A percentile compares a stretch with the other conserved stretches of the same genome.
Evolutionary conservation across 1,140 invertebrate genomes (phyloP).

Genomic region (Pectinophora gossypiella): DNA sequence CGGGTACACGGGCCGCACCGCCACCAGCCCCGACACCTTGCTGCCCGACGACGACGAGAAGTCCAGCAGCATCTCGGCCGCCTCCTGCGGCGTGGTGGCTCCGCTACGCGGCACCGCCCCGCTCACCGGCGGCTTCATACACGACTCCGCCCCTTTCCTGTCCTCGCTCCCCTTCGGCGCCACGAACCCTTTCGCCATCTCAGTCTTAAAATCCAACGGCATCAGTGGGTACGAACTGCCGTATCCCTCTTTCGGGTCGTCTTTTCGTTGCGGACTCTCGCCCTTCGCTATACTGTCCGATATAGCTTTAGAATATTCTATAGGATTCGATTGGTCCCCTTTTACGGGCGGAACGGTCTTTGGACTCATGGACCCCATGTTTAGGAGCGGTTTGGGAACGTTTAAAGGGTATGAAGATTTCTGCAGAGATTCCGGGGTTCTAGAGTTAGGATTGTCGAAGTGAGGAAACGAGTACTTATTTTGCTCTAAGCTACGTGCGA

Average conservation of each 20-base stretch:
- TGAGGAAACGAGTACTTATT: slow-evolving; percentile 61
- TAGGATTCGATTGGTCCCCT: slow-evolving; percentile 41
- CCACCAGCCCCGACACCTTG: slow-evolving; percentile 69
- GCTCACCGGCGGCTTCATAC: slow-evolving; percentile 65
- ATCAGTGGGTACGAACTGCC: slow-evolving; percentile 47
- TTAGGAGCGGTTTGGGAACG: slow-evolving; percentile 61
- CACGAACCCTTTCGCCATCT: slow-evolving; percentile 62
- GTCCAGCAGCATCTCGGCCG: slow-evolving; percentile 79
- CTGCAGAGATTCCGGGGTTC: slow-evolving; percentile 46
- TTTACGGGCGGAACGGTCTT: slow-evolving; percentile 49
- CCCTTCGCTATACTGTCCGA: slow-evolving; percentile 55
- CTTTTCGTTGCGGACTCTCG: slow-evolving; percentile 57
- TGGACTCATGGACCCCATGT: slow-evolving; percentile 59
- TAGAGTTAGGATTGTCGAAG: slow-evolving; percentile 48
- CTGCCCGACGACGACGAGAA: slow-evolving; percentile 77
- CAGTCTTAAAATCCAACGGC: slow-evolving; percentile 66
- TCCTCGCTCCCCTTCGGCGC: slow-evolving; percentile 61
- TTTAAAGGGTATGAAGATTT: slow-evolving; percentile 61
- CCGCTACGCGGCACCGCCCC: slow-evolving; percentile 53
- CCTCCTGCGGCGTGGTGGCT: slow-evolving; percentile 76
- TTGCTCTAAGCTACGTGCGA: slow-evolving; percentile 51
- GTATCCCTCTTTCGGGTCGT: slow-evolving; percentile 55
- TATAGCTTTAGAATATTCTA: slow-evolving; percentile 55
- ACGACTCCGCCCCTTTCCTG: slow-evolving; percentile 59
- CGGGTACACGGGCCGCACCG: slow-evolving; percentile 75